phyloP scores from a whole-genome alignment of 2,888 invertebrate species.

The Platycheirus albimanus region DNA sequence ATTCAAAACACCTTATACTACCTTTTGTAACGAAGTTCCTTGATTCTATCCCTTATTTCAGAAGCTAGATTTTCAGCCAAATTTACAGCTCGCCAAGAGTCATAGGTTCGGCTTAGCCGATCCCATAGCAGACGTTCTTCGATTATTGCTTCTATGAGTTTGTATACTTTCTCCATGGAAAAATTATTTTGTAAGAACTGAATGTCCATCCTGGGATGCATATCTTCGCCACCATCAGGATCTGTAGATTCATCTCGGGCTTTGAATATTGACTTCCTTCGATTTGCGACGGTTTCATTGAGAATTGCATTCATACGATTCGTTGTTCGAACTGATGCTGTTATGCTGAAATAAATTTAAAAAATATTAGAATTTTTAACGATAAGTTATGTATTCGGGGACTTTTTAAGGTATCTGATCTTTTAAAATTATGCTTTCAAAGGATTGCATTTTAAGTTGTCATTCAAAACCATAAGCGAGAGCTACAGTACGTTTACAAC shows the following conservation, averaged over 20 bases:
- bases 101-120: constrained; percentile 81
- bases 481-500: too few relatives aligned
- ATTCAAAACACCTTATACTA: too few relatives aligned
- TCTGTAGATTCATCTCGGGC: constrained; percentile 73
- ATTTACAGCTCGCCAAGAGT: constrained; percentile 81
- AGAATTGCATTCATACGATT: constrained; percentile 82
- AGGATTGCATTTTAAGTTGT: too few relatives aligned
- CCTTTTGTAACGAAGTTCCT: constrained; percentile 80
- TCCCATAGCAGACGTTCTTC: constrained; percentile 82
- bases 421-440: too few relatives aligned
- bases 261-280: constrained; percentile 70
- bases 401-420: too few relatives aligned
- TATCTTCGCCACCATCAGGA: constrained; percentile 70
- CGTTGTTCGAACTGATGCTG: constrained; percentile 82
- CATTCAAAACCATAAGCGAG: too few relatives aligned
- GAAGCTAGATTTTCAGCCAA: constrained; percentile 80
- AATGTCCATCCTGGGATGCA: constrained; percentile 79
- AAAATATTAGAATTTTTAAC: too few relatives aligned
- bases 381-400: too few relatives aligned
- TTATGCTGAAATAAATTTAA: constrained; percentile 78
- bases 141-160: constrained; percentile 80
- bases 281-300: constrained; percentile 80
- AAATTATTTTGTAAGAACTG: constrained; percentile 80
- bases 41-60: constrained; percentile 80
- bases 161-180: constrained; percentile 81